Evolutionary conservation across 2,797 vertebrate genomes (phyloP).

Genomic region (Oceanodroma leucorhoa): DNA sequence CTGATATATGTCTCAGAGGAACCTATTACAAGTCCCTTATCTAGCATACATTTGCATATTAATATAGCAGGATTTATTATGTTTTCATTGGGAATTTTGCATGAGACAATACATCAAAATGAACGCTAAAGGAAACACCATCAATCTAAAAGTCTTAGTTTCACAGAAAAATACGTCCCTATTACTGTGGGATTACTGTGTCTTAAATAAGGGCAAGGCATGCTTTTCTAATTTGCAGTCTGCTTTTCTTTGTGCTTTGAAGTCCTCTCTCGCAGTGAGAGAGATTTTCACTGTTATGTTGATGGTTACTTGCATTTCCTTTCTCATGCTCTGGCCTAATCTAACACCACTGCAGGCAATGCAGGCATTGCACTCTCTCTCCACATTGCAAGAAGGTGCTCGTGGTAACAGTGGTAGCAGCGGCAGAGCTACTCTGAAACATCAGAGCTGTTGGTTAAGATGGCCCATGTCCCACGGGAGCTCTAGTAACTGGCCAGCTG

Average conservation of each 20-base stretch:
- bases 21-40: neutral
- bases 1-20: neutral
- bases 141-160: neutral
- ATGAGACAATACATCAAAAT: neutral
- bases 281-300: neutral
- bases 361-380: neutral
- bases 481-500: neutral
- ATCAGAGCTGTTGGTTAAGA: neutral
- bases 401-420: neutral
- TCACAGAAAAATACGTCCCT: neutral
- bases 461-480: neutral
- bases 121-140: neutral
- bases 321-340: neutral
- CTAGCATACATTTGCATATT: neutral
- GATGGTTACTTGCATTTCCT: neutral
- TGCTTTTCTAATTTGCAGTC: neutral
- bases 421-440: neutral
- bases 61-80: neutral
- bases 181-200: neutral
- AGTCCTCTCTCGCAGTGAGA: neutral
- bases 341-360: neutral
- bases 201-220: neutral
- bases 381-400: neutral
- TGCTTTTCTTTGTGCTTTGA: neutral
- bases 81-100: neutral